Base-by-base conservation (phyloP, 2,888 invertebrate genomes). In the Drosophila mercatorum region DNA sequence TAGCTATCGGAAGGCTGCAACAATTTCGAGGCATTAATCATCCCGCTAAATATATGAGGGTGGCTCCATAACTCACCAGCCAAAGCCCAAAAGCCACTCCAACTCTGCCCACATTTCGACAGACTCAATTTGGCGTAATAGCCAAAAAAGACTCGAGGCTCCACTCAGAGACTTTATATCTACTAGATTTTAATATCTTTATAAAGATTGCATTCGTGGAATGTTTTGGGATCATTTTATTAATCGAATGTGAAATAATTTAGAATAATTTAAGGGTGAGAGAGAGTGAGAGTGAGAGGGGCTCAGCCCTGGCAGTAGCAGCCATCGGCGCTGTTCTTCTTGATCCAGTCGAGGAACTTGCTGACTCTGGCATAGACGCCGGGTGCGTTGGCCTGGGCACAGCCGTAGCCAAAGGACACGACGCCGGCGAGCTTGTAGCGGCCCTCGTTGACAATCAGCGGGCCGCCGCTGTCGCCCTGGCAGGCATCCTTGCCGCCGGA, bases 391-490 rank as follows among this genome's bases (percentile, higher is more conserved):
- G 87, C 76, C 77, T 92, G 91, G 11, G 92, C 92, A 57, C 92
- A 92, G 3, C 91, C 92, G 60, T 72, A 91, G 40, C 92, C 92
- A 53, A 90, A 92, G 59, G 92, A 92, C 6, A 92, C 92, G 26
- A 92, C 89, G 31, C 92, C 92, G 8, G 90, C 92, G 51, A 92
- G 75, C 64, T 91, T 92, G 53, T 69, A 91, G 49, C 90, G 88
- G 17, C 89, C 90, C 57, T 91, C 91, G 43, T 85, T 80, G 53
- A 92, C 90, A 72, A 89, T 90, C 68, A 93, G 64, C 5, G 92
- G 92, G 34, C 93, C 92, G 53, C 92, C 92, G 66, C 93, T 93
- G 69, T 92, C 92, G 43, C 92, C 92, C 77, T 92, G 92, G 69
- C 92, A 92, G 65, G 92, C 92, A 69, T 92, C 92, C 70, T 92